These are phyloP conservation scores for Anableps anableps DNA, from an alignment of 2,797 vertebrate genomes.

Conservation along the genomic window DNA sequence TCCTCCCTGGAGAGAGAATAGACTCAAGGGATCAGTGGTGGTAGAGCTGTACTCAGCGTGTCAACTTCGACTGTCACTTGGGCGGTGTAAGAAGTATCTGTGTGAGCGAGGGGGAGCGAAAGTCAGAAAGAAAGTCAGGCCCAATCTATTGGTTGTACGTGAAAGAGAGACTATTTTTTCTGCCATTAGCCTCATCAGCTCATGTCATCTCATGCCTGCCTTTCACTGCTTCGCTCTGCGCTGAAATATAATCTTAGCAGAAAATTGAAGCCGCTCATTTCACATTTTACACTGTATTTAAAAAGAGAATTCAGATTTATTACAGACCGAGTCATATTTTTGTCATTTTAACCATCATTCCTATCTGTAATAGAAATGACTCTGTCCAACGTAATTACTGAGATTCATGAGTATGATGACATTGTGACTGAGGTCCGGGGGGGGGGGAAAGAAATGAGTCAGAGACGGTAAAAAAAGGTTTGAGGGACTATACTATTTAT, in stretches of 20 bases:
- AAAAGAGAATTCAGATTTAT: conserved; percentile 63
- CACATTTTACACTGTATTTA: conserved; percentile 49
- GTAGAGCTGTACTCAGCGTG: conserved; percentile 75
- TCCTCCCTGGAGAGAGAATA: conserved; percentile 76
- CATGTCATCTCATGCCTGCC: conserved; percentile 66
- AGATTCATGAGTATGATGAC: conserved; percentile 31
- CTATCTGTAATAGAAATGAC: conserved; percentile 39
- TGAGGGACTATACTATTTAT: conserved; percentile 3
- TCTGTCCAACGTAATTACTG: conserved; percentile 46
- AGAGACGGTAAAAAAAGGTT: conserved; percentile 8
- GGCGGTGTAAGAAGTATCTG: conserved; percentile 25
- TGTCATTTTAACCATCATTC: conserved; percentile 58
- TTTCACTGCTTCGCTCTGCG: conserved; percentile 61
- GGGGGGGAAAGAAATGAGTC: conserved; percentile 13
- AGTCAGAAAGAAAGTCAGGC: conserved; percentile 12
- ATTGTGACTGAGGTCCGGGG: conserved; percentile 5
- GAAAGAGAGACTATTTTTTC: conserved; percentile 62
- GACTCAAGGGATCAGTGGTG: conserved; percentile 76
- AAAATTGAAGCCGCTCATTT: conserved; percentile 65
- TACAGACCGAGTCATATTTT: conserved; percentile 49
- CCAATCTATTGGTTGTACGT: conserved; percentile 53
- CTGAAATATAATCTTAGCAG: conserved; percentile 63
- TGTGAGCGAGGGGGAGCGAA: background rate
- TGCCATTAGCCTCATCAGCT: conserved; percentile 71
- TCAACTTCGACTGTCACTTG: conserved; percentile 76